Evolutionary conservation across 2,113 vertebrate species (phyloP).

Genomic region (Prunella fulvescens): DNA sequence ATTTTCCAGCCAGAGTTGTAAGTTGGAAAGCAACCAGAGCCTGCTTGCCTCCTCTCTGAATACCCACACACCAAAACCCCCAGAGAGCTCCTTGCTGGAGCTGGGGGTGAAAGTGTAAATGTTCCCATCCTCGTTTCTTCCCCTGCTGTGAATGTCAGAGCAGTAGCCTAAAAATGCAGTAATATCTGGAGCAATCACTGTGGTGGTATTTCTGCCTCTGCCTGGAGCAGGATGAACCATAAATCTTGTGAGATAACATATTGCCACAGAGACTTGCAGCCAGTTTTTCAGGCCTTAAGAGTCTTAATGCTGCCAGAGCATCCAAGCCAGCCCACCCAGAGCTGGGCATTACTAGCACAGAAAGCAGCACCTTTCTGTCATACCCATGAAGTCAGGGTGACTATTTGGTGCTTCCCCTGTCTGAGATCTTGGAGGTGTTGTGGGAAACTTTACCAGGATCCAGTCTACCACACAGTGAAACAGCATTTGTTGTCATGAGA

Average conservation of each 20-base stretch:
- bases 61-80: neutral
- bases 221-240: neutral
- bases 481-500: neutral
- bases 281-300: conserved; percentile 41
- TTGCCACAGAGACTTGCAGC: neutral
- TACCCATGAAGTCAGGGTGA: neutral
- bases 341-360: neutral
- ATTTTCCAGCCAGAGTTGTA: neutral
- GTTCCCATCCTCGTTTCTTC: neutral
- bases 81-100: neutral
- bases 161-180: neutral
- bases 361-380: neutral
- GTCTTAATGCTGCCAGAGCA: neutral
- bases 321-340: neutral
- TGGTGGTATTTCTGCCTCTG: neutral
- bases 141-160: neutral
- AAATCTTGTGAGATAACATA: neutral
- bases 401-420: neutral
- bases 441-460: neutral
- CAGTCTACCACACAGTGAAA: neutral
- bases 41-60: neutral
- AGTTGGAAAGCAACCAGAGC: neutral
- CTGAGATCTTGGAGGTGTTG: neutral
- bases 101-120: neutral
- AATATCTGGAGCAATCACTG: fast-evolving